phyloP scores from a whole-genome alignment of 2,797 vertebrate genomes.

The Percopsis omiscomaycus region DNA sequence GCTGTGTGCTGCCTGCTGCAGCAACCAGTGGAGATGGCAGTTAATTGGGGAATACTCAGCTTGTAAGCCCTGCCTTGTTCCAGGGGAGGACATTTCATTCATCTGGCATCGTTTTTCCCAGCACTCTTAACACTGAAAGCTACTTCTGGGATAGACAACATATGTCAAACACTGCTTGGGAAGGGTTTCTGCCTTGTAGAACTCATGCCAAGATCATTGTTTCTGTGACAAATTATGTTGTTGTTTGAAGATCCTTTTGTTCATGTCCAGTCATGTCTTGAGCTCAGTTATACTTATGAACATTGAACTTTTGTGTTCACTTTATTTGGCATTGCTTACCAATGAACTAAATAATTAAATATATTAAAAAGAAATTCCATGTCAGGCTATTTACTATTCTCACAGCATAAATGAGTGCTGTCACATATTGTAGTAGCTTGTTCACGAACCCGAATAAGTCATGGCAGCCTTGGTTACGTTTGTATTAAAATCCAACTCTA shows the following conservation, averaged over 20 bases:
- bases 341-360: no score
- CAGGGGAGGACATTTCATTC: slow-evolving; percentile 21
- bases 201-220: slow-evolving; percentile 16
- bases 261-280: slow-evolving; percentile 23
- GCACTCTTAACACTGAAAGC: no score
- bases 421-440: no score
- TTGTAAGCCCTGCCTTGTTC: slow-evolving; percentile 54
- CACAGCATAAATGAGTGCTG: no score
- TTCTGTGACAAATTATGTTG: slow-evolving; percentile 28
- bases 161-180: background rate
- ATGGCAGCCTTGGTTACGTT: no score
- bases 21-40: slow-evolving; percentile 21
- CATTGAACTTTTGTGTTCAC: no score
- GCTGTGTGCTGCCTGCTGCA: slow-evolving; percentile 8
- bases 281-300: background rate
- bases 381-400: no score
- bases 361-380: no score
- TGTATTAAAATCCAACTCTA: no score
- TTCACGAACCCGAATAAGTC: no score
- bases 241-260: slow-evolving; percentile 11
- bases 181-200: slow-evolving; percentile 5
- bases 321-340: no score
- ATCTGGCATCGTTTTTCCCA: slow-evolving; percentile 12
- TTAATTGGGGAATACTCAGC: slow-evolving; percentile 46
- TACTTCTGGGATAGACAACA: slow-evolving; percentile 1